Evolutionary conservation across 2,888 invertebrate genomes (phyloP).

Genomic region (Sarcophaga variegata): DNA sequence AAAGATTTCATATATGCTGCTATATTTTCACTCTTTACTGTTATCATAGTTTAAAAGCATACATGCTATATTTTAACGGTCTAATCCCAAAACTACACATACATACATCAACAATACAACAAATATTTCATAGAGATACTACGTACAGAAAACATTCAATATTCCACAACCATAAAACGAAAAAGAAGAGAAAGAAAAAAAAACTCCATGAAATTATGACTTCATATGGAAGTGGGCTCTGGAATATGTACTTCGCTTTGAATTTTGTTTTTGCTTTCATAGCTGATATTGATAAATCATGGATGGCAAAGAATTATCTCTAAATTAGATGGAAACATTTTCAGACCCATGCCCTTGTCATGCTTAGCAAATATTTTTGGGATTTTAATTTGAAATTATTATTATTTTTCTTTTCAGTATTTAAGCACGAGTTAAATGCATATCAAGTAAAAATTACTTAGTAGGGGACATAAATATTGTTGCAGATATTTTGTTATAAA

Average conservation of each 20-base stretch:
- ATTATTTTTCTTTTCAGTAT: no score
- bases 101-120: background rate
- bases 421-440: no score
- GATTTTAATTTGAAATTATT: no score
- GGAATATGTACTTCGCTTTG: background rate
- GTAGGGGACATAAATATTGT: no score
- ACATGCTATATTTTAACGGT: background rate
- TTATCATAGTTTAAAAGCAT: background rate
- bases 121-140: constrained; percentile 19
- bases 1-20: background rate
- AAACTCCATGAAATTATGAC: background rate
- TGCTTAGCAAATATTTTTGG: no score
- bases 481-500: no score
- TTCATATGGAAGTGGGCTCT: no score
- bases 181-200: background rate
- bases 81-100: constrained; percentile 5
- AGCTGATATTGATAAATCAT: background rate
- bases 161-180: background rate
- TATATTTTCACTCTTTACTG: background rate
- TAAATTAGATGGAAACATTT: background rate
- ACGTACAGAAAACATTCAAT: background rate
- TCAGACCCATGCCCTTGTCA: background rate
- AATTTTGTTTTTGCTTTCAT: background rate
- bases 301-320: background rate
- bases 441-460: no score